A percentile compares a stretch with the other conserved stretches of the same genome.
Evolutionary conservation across 2,888 invertebrate genomes (phyloP).

Genomic region (Neoaliturus tenellus): DNA sequence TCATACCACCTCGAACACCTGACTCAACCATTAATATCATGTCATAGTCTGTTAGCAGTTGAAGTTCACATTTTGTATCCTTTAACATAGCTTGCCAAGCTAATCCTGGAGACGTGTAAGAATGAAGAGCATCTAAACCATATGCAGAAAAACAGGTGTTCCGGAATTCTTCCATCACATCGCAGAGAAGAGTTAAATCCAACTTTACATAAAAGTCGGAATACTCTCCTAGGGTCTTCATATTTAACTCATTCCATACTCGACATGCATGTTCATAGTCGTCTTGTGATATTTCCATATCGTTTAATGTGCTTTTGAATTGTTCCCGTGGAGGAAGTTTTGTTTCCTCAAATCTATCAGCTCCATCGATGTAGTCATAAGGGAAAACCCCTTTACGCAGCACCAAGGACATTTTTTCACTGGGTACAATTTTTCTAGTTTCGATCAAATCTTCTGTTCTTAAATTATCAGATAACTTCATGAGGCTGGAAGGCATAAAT

Average conservation of each 20-base stretch:
- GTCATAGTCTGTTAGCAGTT: constrained; percentile 67
- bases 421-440: constrained; percentile 20
- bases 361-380: constrained; percentile 65
- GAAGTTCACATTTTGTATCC: constrained; percentile 36
- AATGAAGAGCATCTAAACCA: constrained; percentile 56
- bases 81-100: constrained; percentile 54
- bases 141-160: constrained; percentile 29
- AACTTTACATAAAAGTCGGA: constrained; percentile 57
- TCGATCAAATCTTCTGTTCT: background rate
- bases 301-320: constrained; percentile 66
- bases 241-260: constrained; percentile 69
- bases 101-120: constrained; percentile 54
- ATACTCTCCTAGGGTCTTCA: constrained; percentile 69
- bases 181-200: constrained; percentile 53
- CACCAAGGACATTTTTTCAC: background rate
- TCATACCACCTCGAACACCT: constrained; percentile 58
- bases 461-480: background rate
- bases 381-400: constrained; percentile 58
- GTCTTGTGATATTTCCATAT: constrained; percentile 63
- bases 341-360: constrained; percentile 54
- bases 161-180: constrained; percentile 60
- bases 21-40: constrained; percentile 68
- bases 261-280: constrained; percentile 69
- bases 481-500: constrained; percentile 8
- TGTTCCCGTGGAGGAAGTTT: constrained; percentile 63